Percentiles rank a stretch among this genome's conserved stretches.
Evolutionary conservation across 2,797 vertebrate genomes (phyloP).

Genomic region (Euthynnus affinis): DNA sequence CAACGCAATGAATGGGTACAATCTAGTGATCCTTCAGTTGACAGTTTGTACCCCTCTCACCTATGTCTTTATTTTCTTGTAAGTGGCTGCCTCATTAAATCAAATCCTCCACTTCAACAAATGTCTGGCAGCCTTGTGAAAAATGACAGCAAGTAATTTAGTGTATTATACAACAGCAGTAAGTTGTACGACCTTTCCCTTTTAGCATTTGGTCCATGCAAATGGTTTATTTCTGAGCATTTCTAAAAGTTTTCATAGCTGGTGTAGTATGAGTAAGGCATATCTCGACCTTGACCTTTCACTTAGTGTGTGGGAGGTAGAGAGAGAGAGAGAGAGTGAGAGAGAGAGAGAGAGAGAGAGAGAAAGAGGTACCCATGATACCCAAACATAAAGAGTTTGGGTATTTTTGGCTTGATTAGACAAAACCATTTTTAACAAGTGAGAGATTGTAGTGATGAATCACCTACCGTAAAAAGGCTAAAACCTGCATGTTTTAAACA

Average conservation of each 20-base stretch:
- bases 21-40: conserved; percentile 27
- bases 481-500: conserved; percentile 11
- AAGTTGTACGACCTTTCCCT: conserved; percentile 40
- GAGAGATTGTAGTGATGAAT: conserved; percentile 6
- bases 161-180: conserved; percentile 29
- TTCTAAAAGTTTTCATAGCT: neutral
- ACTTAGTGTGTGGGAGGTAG: neutral
- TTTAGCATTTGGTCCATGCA: conserved; percentile 26
- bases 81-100: conserved; percentile 32
- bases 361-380: no score
- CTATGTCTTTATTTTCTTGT: conserved; percentile 6
- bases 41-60: neutral
- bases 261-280: conserved; percentile 29
- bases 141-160: conserved; percentile 37
- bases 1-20: conserved; percentile 25
- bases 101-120: conserved; percentile 19
- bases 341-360: no score
- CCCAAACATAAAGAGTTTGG: no score
- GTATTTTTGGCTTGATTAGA: neutral
- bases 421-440: neutral
- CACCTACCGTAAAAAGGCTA: conserved; percentile 4
- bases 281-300: conserved; percentile 53
- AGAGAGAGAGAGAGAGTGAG: no score
- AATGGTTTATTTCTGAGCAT: conserved; percentile 26
- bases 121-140: conserved; percentile 6